These are phyloP conservation scores for Chiridota heheva DNA, from an alignment of 35 echinoderm and acorn worm genomes.

Conservation along the genomic window DNA sequence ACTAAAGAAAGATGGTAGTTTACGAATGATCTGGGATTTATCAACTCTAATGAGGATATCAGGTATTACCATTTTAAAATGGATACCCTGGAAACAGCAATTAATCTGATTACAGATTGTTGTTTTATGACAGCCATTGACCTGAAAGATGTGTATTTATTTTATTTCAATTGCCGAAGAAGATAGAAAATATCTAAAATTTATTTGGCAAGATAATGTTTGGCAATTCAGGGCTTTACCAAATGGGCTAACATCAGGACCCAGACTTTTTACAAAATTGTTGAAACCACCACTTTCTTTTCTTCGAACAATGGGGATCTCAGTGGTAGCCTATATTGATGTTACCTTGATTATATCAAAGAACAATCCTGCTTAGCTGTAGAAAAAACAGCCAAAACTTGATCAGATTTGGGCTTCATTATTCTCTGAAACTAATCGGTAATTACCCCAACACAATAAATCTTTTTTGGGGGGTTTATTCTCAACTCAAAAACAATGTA, in stretches of 20 bases:
- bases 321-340: conserved; percentile 32
- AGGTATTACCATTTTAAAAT: conserved; percentile 14
- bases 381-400: conserved; percentile 36
- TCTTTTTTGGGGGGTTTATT: conserved; percentile 74
- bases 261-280: conserved; percentile 30
- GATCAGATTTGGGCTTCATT: conserved; percentile 57
- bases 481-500: conserved; percentile 46
- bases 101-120: not conserved
- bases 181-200: conserved; percentile 17
- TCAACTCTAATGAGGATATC: not conserved
- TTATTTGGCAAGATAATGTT: conserved; percentile 15
- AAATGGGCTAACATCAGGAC: conserved; percentile 25
- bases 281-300: conserved; percentile 23
- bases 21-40: not conserved
- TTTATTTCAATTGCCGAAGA: conserved; percentile 5
- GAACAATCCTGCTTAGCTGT: conserved; percentile 14
- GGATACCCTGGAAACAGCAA: conserved; percentile 1
- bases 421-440: conserved; percentile 65
- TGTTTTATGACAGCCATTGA: conserved; percentile 15
- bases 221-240: not conserved
- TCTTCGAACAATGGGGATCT: conserved; percentile 15
- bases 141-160: conserved; percentile 33
- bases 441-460: conserved; percentile 43
- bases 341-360: conserved; percentile 21
- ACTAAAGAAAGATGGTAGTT: conserved; percentile 14